These are phyloP conservation scores for Cairina moschata DNA, from an alignment of 2,113 vertebrate genomes.

Conservation along the genomic window DNA sequence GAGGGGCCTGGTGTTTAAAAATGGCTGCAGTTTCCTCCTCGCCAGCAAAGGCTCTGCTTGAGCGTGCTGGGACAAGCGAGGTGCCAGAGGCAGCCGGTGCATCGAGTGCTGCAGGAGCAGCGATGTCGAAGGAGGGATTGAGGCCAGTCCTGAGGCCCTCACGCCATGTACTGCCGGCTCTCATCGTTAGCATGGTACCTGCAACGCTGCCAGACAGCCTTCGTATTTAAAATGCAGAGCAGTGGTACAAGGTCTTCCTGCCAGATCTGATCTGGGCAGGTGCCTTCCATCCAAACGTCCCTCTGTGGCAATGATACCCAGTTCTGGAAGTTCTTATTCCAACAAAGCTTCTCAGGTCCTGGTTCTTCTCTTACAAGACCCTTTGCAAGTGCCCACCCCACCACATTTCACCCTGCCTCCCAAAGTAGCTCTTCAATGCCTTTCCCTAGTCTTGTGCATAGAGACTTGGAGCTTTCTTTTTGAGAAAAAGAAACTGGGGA, in stretches of 20 bases:
- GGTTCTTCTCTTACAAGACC: not conserved
- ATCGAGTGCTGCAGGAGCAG: not conserved
- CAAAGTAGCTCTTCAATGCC: not conserved
- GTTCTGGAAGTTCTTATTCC: not conserved
- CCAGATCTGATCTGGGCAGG: not conserved
- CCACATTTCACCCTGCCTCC: not conserved
- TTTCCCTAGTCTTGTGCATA: not conserved
- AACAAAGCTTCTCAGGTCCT: not conserved
- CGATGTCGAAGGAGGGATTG: not conserved
- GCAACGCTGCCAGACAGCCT: not conserved
- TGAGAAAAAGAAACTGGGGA: not conserved
- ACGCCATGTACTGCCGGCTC: accelerated
- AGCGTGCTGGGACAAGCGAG: too few relatives aligned
- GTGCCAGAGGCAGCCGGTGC: not conserved
- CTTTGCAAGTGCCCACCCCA: not conserved
- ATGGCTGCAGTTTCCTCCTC: not conserved
- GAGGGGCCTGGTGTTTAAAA: not conserved
- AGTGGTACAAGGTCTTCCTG: not conserved
- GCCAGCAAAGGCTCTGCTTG: not conserved
- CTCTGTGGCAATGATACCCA: not conserved
- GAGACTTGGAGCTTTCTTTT: not conserved
- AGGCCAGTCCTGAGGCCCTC: not conserved
- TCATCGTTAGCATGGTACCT: not conserved
- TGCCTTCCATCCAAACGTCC: accelerated
- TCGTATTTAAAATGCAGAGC: not conserved